phyloP scores from a whole-genome alignment of 2,888 invertebrate species.

The Dinocampus coccinellae region DNA sequence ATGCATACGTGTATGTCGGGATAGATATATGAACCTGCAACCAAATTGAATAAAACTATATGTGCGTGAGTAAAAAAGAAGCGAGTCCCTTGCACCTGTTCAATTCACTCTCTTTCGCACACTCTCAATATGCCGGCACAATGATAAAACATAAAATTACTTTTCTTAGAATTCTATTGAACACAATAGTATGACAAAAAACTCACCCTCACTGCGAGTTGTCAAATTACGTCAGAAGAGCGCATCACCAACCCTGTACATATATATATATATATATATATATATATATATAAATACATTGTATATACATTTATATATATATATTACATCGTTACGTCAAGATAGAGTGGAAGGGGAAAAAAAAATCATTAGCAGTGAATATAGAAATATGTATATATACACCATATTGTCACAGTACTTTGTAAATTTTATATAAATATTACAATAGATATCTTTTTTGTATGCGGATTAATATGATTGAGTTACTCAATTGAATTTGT shows the following conservation, averaged over 20 bases:
- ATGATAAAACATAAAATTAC: conserved; percentile 36
- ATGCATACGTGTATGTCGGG: background rate
- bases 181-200: conserved; percentile 12
- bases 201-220: background rate
- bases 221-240: background rate
- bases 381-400: background rate
- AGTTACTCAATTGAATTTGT: too few species aligned
- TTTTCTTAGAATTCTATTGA: conserved; percentile 36
- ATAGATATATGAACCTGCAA: background rate
- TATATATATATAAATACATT: background rate
- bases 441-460: too few species aligned
- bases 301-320: background rate
- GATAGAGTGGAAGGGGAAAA: background rate
- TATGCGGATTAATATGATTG: too few species aligned
- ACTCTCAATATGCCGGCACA: conserved; percentile 30
- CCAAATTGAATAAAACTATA: conserved; percentile 9
- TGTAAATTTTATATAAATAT: too few species aligned
- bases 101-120: conserved; percentile 13
- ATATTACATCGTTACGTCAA: background rate
- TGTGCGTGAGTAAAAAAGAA: conserved; percentile 10
- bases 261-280: too few species aligned
- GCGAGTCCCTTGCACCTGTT: conserved; percentile 35
- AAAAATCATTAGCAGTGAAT: conserved; percentile 5
- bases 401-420: too few species aligned
- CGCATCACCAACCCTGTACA: background rate